Base-by-base conservation (phyloP, 2,797 vertebrate species). In the Bradypodion pumilum region DNA sequence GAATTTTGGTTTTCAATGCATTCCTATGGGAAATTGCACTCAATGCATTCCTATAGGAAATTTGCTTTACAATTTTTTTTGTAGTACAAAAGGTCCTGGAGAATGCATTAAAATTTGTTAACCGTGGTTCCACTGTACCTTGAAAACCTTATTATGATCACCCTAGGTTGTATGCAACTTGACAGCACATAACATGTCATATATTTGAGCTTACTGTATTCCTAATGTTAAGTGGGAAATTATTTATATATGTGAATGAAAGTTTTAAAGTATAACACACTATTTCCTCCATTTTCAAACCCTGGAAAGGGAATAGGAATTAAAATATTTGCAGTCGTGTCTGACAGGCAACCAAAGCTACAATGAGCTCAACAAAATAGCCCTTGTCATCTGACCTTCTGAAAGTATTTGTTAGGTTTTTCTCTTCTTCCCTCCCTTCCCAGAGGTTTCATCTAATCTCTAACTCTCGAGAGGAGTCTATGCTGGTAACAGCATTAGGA, bases 401-500 rank as follows among this genome's bases (percentile, higher is more conserved):
- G 32, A 73, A 21, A 52, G 15, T 35, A 7, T 49, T 72, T 44
- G 46, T 82, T 62, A 80, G 21, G 40, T 65, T 21, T 37, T 23
- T 49, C 72, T 25, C 6, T 23, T 23, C 29, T 35, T 59, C 29
- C 23, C 40, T 83, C 21, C 81, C 60, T 86, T 37, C 78, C 74
- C 62, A 78, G 78, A 68, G 85, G 86, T 87, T 75, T 77, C 13
- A 70, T 83, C 5, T 82, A 79, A 87, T 83, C 15, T 80, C 21
- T 88, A 87, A 85, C 62, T 82, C 70, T 42, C 49, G 44, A 42
- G 72, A 74, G 40, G 46, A 15, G 35, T 23, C 62, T 66, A 49
- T 42, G 72, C 73, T 66, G 81, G 75, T 86, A 87, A 85, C 46
- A 65, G 80, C 77, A 90, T 80, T 68, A 49, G 88, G 40, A 49